Percentiles rank a stretch among this genome's conserved stretches.
Evolutionary conservation across 2,888 invertebrate species (phyloP).

Genomic region (Ophraella communa): DNA sequence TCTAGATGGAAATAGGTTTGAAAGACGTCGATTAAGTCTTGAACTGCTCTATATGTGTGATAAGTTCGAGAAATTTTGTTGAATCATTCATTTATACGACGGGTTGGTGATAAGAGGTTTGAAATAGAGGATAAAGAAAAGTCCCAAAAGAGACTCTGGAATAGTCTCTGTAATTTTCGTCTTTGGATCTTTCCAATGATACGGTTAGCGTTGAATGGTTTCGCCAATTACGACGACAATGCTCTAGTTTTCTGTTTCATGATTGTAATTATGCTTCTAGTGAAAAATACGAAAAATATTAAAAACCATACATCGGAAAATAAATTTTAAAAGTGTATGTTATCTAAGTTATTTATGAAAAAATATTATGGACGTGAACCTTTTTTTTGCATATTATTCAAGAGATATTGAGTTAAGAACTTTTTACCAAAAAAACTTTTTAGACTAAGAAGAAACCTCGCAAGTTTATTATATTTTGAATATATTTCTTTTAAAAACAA

Average conservation of each 20-base stretch:
- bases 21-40: conserved; percentile 43
- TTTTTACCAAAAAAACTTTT: no score
- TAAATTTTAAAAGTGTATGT: no score
- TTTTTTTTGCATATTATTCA: no score
- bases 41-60: conserved; percentile 41
- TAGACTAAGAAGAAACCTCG: no score
- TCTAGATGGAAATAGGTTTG: conserved; percentile 26
- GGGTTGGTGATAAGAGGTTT: conserved; percentile 39
- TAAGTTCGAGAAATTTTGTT: conserved; percentile 44
- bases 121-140: conserved; percentile 22
- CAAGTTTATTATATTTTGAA: no score
- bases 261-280: no score
- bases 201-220: neutral
- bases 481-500: no score
- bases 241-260: neutral
- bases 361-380: no score
- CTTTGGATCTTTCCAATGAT: conserved; percentile 18
- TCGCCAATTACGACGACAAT: conserved; percentile 12
- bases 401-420: no score
- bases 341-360: no score
- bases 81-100: conserved; percentile 49
- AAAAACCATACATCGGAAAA: no score
- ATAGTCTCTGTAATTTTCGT: conserved; percentile 30
- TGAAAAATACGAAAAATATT: no score
- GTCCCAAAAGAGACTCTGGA: conserved; percentile 33